phyloP scores from a whole-genome alignment of 2,113 vertebrate species.

The Catagonus wagneri region DNA sequence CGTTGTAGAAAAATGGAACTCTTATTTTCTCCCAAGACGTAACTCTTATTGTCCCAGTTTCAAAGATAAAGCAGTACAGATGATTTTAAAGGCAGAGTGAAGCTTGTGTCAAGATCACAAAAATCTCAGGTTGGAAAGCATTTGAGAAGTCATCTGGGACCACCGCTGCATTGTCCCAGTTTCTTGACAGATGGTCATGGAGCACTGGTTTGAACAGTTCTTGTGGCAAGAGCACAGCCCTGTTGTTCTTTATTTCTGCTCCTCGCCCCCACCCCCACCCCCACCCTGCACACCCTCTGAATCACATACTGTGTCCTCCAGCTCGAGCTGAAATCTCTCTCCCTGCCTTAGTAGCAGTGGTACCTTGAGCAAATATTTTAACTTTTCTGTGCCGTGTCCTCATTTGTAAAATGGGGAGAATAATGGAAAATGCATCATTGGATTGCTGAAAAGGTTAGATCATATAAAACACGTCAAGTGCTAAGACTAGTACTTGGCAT shows the following conservation, averaged over 20 bases:
- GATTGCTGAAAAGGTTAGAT: not conserved
- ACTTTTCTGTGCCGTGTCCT: not conserved
- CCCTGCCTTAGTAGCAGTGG: not conserved
- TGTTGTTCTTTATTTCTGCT: not conserved
- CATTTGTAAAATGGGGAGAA: not conserved
- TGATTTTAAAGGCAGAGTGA: slow-evolving; percentile 5
- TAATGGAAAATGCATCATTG: slow-evolving; percentile 16
- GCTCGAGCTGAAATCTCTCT: not conserved
- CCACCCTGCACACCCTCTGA: not conserved
- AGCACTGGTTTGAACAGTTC: not conserved
- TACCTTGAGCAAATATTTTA: not conserved
- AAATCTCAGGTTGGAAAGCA: not conserved
- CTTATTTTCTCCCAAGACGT: not conserved
- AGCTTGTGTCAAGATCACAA: not conserved
- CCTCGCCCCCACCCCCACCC: no score
- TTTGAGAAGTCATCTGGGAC: not conserved
- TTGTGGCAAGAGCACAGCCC: not conserved
- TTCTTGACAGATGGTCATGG: not conserved
- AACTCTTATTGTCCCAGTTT: not conserved
- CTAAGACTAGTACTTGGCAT: not conserved
- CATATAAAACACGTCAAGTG: not conserved
- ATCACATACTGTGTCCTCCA: not conserved
- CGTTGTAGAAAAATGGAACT: not conserved
- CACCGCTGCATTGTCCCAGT: not conserved
- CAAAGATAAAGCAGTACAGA: not conserved